These are phyloP conservation scores for Andinoacara biseriatus DNA, from an alignment of 2,113 vertebrate species.

Conservation along the genomic window DNA sequence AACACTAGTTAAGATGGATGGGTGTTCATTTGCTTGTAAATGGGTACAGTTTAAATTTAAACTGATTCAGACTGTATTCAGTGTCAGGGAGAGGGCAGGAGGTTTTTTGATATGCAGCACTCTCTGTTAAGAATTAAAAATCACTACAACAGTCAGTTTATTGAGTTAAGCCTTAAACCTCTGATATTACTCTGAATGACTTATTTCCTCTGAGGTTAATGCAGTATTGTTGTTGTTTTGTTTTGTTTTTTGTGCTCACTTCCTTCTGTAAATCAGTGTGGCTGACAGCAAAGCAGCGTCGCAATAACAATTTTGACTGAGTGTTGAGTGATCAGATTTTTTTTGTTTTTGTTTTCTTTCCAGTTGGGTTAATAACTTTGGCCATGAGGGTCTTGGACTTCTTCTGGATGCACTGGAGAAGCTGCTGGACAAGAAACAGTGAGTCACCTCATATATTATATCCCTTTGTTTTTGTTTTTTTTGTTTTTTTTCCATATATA, in stretches of 20 bases:
- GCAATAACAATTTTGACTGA: constrained; percentile 8
- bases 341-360: constrained; percentile 35
- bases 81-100: constrained; percentile 2
- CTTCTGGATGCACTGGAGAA: constrained; percentile 92
- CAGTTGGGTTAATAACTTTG: constrained; percentile 99
- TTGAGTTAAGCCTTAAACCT: constrained; percentile 37
- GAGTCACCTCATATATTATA: constrained; percentile 67
- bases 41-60: constrained; percentile 62
- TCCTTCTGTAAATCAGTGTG: constrained; percentile 12
- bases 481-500: too few relatives aligned
- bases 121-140: constrained; percentile 55
- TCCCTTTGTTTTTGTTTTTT: neutral
- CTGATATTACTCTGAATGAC: constrained; percentile 45
- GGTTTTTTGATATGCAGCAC: constrained; percentile 29
- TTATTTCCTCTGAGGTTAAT: constrained; percentile 46
- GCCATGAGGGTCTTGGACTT: constrained; percentile 95
- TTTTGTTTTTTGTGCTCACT: constrained; percentile 2
- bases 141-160: constrained; percentile 34
- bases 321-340: constrained; percentile 8
- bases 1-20: constrained; percentile 70
- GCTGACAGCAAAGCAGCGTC: neutral
- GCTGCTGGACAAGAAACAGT: constrained; percentile 98
- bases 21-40: constrained; percentile 70
- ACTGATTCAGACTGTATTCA: constrained; percentile 42
- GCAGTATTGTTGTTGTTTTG: constrained; percentile 28